phyloP scores from a whole-genome alignment of 2,797 vertebrate species.

The Lycodopsis pacificus region DNA sequence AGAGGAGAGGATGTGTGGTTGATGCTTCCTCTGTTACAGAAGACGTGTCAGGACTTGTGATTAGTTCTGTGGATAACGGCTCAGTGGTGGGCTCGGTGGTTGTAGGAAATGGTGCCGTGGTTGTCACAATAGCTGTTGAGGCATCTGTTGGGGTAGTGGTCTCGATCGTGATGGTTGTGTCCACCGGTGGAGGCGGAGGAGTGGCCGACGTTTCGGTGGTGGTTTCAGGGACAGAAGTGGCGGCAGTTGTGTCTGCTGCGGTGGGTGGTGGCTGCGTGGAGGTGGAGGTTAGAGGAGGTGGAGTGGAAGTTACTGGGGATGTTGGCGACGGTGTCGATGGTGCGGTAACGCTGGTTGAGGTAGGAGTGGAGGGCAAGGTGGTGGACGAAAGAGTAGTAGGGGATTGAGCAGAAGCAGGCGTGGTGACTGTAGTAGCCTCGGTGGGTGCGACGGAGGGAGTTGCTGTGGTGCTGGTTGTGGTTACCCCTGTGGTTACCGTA shows the following conservation, averaged over 20 bases:
- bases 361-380: constrained; percentile 26
- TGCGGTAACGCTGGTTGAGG: constrained; percentile 29
- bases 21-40: constrained; percentile 57
- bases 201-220: constrained; percentile 22
- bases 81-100: constrained; percentile 54
- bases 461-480: constrained; percentile 40
- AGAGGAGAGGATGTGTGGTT: constrained; percentile 72
- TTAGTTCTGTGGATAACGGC: constrained; percentile 52
- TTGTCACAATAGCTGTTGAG: constrained; percentile 43
- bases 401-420: constrained; percentile 36
- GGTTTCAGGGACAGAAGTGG: constrained; percentile 36
- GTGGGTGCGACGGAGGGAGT: constrained; percentile 37
- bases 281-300: constrained; percentile 36
- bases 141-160: constrained; percentile 47
- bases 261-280: constrained; percentile 33
- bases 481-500: constrained; percentile 13
- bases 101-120: constrained; percentile 41
- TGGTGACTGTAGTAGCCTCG: constrained; percentile 48
- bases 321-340: background rate
- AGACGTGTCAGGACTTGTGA: constrained; percentile 61
- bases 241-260: constrained; percentile 26
- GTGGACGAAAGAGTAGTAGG: constrained; percentile 37
- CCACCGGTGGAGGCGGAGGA: constrained; percentile 16
- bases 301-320: constrained; percentile 32
- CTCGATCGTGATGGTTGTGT: constrained; percentile 44